phyloP scores from a whole-genome alignment of 2,113 vertebrate species.

The Tenrec ecaudatus region DNA sequence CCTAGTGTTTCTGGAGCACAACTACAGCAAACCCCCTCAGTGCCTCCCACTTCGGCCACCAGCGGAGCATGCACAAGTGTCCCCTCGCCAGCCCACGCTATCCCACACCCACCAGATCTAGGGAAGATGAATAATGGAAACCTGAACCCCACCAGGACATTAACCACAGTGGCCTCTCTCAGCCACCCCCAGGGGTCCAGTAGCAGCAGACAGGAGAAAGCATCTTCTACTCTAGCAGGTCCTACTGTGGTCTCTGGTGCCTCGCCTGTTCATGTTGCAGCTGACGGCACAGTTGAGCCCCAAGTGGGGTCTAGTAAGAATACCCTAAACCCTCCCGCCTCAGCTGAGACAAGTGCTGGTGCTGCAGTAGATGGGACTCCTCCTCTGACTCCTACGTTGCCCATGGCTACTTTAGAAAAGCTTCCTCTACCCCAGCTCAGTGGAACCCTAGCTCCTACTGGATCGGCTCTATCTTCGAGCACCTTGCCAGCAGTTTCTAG shows the following conservation, averaged over 20 bases:
- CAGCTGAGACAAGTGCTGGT: conserved; percentile 38
- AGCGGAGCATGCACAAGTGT: conserved; percentile 68
- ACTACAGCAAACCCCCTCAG: conserved; percentile 86
- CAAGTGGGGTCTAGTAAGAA: conserved; percentile 31
- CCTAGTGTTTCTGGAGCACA: conserved; percentile 87
- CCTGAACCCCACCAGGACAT: not conserved
- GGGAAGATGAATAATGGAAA: conserved; percentile 44
- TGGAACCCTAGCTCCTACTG: not conserved
- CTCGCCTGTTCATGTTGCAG: conserved; percentile 36
- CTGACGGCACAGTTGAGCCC: not conserved
- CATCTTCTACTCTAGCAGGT: conserved; percentile 39
- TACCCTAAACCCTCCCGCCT: conserved; percentile 32
- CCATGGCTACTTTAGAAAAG: conserved; percentile 61
- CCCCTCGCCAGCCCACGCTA: conserved; percentile 69
- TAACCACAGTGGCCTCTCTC: not conserved
- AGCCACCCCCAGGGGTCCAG: not conserved
- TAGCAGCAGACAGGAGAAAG: conserved; percentile 50
- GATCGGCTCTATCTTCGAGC: conserved; percentile 24
- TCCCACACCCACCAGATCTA: conserved; percentile 53
- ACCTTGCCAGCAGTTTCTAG: conserved; percentile 36
- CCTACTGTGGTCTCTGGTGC: conserved; percentile 60
- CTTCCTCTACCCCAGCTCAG: conserved; percentile 63
- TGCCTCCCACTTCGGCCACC: conserved; percentile 72
- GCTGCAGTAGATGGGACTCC: conserved; percentile 21
- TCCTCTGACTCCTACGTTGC: not conserved